Base-by-base conservation (phyloP, 2,113 vertebrate genomes). In the Calidris pygmaea region DNA sequence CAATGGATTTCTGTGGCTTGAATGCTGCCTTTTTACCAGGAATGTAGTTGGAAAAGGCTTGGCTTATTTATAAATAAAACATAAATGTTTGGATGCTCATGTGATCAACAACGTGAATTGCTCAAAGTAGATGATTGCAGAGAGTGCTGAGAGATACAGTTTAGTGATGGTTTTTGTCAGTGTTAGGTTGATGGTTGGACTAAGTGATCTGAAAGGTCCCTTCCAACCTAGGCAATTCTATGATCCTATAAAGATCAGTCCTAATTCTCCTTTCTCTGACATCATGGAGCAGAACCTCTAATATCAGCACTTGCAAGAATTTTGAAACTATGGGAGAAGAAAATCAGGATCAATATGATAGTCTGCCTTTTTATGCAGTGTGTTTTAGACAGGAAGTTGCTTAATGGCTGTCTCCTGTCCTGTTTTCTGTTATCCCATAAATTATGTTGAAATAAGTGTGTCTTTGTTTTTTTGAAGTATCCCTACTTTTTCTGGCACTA, bases 1-100 rank as follows among this genome's bases (percentile, higher is more conserved):
- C 55, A 93, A 92, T 94, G 41, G 50, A 92, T 71, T 88, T 91
- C 53, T 97, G 84, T 94, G 86, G 34, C 62, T 87, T 87, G 65
- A 94, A 76, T 87, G 55, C 41, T 80, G 80, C 24, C 37, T 77
- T 91, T 93, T 91, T 35, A 85, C 32, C 37, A 65, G 83, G 67
- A 95, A 92, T n/a, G 34, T 41, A 94, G 56, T 18, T 87, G 30
- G 56, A 87, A 87, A 89, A 84, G 27, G 5, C 26, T 66, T 87
- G 35, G 18, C 5, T 71, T 90, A 58, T 86, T 92, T 83, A 74
- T 91, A 92, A 94, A 92, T 67, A 94, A 86, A 93, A 72, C 43
- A 56, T 34, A 74, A 79, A 76, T 48, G 1, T 91, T 89, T 77
- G 62, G 43, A 87, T 80, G 68, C 17, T 81, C 52, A 12, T 65